These are phyloP conservation scores for Paradisaea rubra DNA, from an alignment of 2,113 vertebrate genomes.

Conservation along the genomic window DNA sequence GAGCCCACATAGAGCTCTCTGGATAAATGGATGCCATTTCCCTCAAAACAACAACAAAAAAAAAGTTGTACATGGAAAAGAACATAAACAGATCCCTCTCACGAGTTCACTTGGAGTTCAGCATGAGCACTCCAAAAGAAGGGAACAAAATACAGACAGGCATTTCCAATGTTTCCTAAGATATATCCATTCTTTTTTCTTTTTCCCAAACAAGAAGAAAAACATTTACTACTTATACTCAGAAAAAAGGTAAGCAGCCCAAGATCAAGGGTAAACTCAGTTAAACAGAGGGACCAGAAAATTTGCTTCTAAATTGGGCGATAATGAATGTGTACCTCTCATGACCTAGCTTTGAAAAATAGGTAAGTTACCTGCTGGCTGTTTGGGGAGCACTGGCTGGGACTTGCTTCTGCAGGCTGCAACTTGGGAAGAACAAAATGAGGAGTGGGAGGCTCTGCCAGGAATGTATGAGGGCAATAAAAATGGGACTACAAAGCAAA, in stretches of 20 bases:
- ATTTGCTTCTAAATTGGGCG: background rate
- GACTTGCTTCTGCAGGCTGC: background rate
- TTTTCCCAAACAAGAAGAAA: background rate
- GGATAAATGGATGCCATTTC: background rate
- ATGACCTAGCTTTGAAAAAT: background rate
- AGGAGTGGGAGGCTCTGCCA: background rate
- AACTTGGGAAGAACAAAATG: background rate
- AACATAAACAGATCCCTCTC: background rate
- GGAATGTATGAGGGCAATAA: background rate
- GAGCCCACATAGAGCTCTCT: background rate
- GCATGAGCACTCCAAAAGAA: background rate
- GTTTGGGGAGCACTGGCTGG: background rate
- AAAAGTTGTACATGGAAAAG: background rate
- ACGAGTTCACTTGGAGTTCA: background rate
- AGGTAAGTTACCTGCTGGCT: background rate
- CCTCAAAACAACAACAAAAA: background rate
- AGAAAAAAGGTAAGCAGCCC: background rate
- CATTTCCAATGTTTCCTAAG: background rate
- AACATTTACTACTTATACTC: background rate
- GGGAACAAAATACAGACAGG: background rate
- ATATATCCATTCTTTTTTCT: accelerated
- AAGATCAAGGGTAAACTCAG: background rate
- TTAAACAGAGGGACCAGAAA: background rate
- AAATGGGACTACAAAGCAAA: background rate
- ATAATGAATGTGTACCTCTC: background rate